Evolutionary conservation across 2,888 invertebrate genomes (phyloP), one percentile per base, ranked within the genome.

Genomic region (Alentia gelatinosa): DNA sequence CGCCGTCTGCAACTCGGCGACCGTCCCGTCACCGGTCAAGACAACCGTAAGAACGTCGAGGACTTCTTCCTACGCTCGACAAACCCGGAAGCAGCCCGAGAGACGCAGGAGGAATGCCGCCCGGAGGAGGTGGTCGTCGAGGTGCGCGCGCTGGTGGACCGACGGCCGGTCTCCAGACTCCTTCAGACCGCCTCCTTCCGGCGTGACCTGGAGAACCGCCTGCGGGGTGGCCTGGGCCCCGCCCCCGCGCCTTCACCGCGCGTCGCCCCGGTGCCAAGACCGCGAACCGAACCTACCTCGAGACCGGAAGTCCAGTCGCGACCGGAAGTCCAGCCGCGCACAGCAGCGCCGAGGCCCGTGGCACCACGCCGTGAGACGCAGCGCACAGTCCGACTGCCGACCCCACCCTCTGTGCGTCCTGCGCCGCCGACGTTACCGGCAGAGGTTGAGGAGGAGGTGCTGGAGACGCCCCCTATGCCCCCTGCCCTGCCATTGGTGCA

Each of bases 81-180:
- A 0, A 30, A 91, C 63, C 91, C 91, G 19, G 91, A 92, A 47
- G 92, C 92, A 15, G 88, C 91, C 39, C 93, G 93, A 30, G 83
- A 23, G 19, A 12, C 42, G 26, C 56, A 94, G 1, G 95, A 95
- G 68, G 94, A 94, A 90, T 94, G 94, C 68, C 92, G 95, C 35
- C 95, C 95, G 9, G 95, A 95, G 79, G 93, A 94, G 35, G 94
- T 95, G 39, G 93, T 95, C 0, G 94, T 95, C 7, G 96, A 96
- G 92, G 95, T 96, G 15, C 94, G 95, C 83, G 95, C 95, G 12
- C 92, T 96, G 47, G 94, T 95, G 1, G 94, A 95, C 74, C 94
- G 94, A n/a, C 94, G 95, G n/a, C 94, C 95, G n/a, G 96, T 96
- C 0, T 95, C 95, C 0, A 94, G 94, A 84, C 89, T 94, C 4